Evolutionary conservation across 2,113 vertebrate species (phyloP).

Genomic region (Corvus hawaiiensis): DNA sequence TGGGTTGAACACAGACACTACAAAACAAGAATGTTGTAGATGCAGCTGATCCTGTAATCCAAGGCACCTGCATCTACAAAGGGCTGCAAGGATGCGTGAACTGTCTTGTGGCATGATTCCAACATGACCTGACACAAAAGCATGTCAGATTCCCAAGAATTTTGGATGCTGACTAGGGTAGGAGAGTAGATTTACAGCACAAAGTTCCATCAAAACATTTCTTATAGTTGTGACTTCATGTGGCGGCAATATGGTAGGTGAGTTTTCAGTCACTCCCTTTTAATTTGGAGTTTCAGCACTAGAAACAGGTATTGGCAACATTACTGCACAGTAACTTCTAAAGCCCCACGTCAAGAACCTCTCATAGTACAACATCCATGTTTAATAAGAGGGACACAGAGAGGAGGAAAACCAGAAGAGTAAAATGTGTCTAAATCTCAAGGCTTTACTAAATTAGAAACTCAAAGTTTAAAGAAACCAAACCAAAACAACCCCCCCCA

Average conservation of each 20-base stretch:
- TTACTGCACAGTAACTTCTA: background rate
- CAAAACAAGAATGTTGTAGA: background rate
- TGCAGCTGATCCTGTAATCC: background rate
- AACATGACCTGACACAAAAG: background rate
- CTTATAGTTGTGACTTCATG: background rate
- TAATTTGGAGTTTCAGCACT: background rate
- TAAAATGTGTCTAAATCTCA: background rate
- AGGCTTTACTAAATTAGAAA: background rate
- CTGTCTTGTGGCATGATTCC: background rate
- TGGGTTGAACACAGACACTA: background rate
- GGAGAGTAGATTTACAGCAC: background rate
- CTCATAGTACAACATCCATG: background rate
- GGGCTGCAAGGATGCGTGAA: background rate
- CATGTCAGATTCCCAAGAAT: background rate
- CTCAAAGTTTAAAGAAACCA: background rate
- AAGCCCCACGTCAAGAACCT: background rate
- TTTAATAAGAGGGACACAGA: background rate
- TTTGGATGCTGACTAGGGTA: background rate
- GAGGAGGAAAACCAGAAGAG: background rate
- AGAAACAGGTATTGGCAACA: background rate
- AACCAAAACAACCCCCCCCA: no score
- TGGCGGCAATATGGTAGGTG: background rate
- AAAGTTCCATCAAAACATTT: background rate
- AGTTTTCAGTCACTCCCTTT: background rate
- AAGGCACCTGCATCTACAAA: background rate